Base-by-base conservation (phyloP, 2,797 vertebrate genomes). In the Danio tinwini region DNA sequence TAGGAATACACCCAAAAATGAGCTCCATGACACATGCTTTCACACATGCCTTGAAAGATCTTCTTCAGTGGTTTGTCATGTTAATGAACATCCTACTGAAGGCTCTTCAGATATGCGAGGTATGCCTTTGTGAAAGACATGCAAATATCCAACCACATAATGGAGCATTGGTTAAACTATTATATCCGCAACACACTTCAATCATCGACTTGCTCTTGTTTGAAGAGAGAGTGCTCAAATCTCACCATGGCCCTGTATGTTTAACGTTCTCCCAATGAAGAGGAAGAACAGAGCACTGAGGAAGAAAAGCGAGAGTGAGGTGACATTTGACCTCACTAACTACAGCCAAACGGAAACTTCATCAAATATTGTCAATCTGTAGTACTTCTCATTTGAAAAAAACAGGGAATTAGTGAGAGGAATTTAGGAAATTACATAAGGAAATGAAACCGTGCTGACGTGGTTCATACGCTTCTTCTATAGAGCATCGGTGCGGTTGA, bases 391-490 rank as follows among this genome's bases (percentile, higher is more conserved):
- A 68, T 77, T 16, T 59, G 12, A 68, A 62, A 17, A n/a, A 52
- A 71, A 78, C 37, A 67, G 39, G 47, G 37, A 78, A 78, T 62
- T 62, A 52, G 37, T 21, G 44, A 13, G 14, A 29, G 40, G 10
- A 55, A 37, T 63, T 61, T 78, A 78, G 76, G 58, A 71, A 71
- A 78, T 78, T 78, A 62, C 39, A 78, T 63, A 52, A 71, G 76
- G 76, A 78, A 78, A 78, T 71, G 67, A 78, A 78, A 78, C 55
- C 29, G 49, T 29, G 65, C 39, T 50, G 67, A 72, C 13, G 16
- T 56, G 21, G 40, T 53, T 49, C 21, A 47, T 44, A 62, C 19
- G 12, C 29, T 47, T 47, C 49, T 53, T 1, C 40, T 49, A 55
- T 53, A 6, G 19, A 40, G 70, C 44, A 47, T 42, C 19, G 12